phyloP scores from a whole-genome alignment of 2,888 invertebrate species.

The Crepidodera aurea region DNA sequence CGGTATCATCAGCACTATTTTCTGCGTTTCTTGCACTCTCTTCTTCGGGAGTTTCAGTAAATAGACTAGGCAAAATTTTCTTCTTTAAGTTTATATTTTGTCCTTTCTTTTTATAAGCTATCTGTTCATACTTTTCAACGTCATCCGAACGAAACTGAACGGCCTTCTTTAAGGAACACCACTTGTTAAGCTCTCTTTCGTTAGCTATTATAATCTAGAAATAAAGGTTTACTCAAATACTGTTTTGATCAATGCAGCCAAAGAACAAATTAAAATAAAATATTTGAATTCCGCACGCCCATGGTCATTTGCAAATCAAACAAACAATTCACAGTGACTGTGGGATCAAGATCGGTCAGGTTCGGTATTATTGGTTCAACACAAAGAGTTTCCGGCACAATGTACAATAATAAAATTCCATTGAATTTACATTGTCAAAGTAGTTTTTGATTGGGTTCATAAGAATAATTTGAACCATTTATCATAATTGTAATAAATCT shows the following conservation, averaged over 20 bases:
- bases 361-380: too few relatives aligned
- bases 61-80: constrained; percentile 82
- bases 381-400: too few relatives aligned
- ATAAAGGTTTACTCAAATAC: too few relatives aligned
- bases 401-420: too few relatives aligned
- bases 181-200: constrained; percentile 92
- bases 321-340: too few relatives aligned
- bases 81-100: constrained; percentile 77
- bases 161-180: constrained; percentile 92
- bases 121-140: constrained; percentile 82
- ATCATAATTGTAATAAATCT: too few relatives aligned
- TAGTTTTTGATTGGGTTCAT: too few relatives aligned
- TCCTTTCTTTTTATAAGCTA: constrained; percentile 77
- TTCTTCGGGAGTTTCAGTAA: constrained; percentile 59
- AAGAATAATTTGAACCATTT: too few relatives aligned
- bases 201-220: constrained; percentile 85
- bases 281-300: not conserved
- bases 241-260: too few relatives aligned
- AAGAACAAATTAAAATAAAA: not conserved
- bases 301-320: too few relatives aligned
- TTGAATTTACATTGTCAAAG: too few relatives aligned
- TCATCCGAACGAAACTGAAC: constrained; percentile 79
- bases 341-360: too few relatives aligned
- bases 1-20: constrained; percentile 16
- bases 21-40: constrained; percentile 16